Evolutionary conservation across 2,113 vertebrate genomes (phyloP), one percentile per base, ranked within the genome.

Genomic region (Manacus vitellinus): DNA sequence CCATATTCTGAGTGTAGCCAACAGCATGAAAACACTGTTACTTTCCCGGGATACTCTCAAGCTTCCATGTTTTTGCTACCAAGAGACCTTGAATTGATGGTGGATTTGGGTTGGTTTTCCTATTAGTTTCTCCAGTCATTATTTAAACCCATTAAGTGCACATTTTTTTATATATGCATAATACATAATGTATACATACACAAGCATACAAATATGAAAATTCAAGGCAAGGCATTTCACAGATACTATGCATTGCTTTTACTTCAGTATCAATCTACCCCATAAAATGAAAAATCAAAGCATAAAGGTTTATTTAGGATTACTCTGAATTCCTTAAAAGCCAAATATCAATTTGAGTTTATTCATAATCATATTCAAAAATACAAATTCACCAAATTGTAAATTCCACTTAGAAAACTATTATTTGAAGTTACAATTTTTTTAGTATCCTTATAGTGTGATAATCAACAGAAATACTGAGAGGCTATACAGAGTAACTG

Each of bases 211-310:
- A 6, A 30, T 31, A 71, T 7, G n/a, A 61, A 87, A 71, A 46
- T 61, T 54, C 1, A 4, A 85, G 30, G 28, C 39, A 82, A 85
- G 25, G 8, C 13, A n/a, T 73, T 83, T 58, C 49, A 73, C 54
- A 68, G 63, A 61, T 23, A 30, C 12, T 22, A 6, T 31, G 35
- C 4, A 49, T 44, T 27, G 22, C 31, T 84, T 91, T 63, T 47
- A 79, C 23, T 84, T 87, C 46, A 33, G 11, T 52, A 80, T 76
- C 66, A 75, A 75, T 43, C 9, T 35, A 13, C 37, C 72, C 21
- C 47, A 47, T 76, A 82, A 96, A 79, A 73, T 24, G 22, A 85
- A 83, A 63, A 72, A 44, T 39, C 41, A 62, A 81, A 61, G 28
- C 20, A 31, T 66, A 4, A n/a, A 70, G 11, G 9, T 77, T 84